These are phyloP conservation scores for Acanthopleura granulata DNA, from an alignment of 2,888 invertebrate species.

Conservation along the genomic window DNA sequence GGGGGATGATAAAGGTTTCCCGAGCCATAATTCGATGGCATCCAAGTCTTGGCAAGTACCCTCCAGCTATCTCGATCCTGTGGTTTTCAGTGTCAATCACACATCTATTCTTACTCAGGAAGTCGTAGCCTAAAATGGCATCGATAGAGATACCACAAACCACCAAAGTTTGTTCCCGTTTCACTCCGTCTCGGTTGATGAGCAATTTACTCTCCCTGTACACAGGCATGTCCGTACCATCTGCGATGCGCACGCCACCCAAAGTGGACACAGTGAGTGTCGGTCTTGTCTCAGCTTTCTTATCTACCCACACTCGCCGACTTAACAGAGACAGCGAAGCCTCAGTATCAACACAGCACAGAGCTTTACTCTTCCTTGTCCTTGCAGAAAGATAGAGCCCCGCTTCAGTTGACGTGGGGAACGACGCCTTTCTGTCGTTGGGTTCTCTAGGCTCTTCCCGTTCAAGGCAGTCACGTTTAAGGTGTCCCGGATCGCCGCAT, in stretches of 20 bases:
- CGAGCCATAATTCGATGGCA: not conserved
- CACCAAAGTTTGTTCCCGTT: too few relatives aligned
- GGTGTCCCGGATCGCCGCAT: not conserved
- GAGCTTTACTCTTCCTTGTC: not conserved
- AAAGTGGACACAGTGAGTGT: not conserved
- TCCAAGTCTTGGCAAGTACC: not conserved
- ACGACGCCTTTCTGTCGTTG: too few relatives aligned
- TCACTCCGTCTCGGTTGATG: too few relatives aligned
- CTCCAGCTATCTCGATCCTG: not conserved
- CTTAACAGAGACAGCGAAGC: not conserved
- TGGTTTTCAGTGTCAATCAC: too few relatives aligned
- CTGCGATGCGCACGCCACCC: not conserved
- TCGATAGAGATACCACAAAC: too few relatives aligned
- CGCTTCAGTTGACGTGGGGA: too few relatives aligned
- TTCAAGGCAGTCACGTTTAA: not conserved
- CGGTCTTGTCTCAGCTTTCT: not conserved
- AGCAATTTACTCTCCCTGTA: too few relatives aligned
- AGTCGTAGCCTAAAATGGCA: too few relatives aligned
- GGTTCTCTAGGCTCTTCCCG: not conserved
- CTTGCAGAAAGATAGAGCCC: not conserved
- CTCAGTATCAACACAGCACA: not conserved
- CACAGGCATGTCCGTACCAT: not conserved
- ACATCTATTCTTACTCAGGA: too few relatives aligned
- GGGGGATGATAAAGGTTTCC: too few relatives aligned
- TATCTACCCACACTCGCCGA: not conserved